phyloP scores from a whole-genome alignment of 2,797 vertebrate genomes.

The Carduelis carduelis region DNA sequence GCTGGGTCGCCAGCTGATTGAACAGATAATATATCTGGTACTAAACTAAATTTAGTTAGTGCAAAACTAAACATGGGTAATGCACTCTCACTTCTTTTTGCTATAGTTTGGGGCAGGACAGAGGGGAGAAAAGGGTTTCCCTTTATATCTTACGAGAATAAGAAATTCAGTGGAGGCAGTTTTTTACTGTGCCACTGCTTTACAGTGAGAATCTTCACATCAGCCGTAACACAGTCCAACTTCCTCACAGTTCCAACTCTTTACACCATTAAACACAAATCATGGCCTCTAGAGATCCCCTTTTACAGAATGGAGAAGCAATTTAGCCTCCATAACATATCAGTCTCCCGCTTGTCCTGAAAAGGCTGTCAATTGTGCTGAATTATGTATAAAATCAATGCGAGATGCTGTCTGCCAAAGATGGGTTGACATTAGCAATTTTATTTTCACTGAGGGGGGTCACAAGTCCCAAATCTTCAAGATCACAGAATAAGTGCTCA shows the following conservation, averaged over 20 bases:
- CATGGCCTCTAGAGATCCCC: slow-evolving; percentile 32
- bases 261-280: slow-evolving; percentile 45
- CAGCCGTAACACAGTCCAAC: neutral
- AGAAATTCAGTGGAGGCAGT: neutral
- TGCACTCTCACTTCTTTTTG: neutral
- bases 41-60: neutral
- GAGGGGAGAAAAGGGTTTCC: neutral
- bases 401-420: slow-evolving; percentile 9
- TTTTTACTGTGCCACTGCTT: neutral
- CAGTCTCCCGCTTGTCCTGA: slow-evolving; percentile 54
- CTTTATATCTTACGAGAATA: neutral
- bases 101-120: neutral
- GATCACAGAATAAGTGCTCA: neutral
- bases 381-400: slow-evolving; percentile 66
- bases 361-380: slow-evolving; percentile 38
- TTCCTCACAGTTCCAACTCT: slow-evolving; percentile 20
- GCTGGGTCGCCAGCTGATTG: neutral
- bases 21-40: neutral
- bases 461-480: slow-evolving; percentile 27
- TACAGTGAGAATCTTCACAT: neutral
- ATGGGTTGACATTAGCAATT: slow-evolving; percentile 40
- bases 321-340: slow-evolving; percentile 61
- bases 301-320: slow-evolving; percentile 63
- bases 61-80: neutral
- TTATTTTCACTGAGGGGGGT: slow-evolving; percentile 9